Conservation (phyloP, 2,113 vertebrate species). For the Tricholaema leucomelas region DNA sequence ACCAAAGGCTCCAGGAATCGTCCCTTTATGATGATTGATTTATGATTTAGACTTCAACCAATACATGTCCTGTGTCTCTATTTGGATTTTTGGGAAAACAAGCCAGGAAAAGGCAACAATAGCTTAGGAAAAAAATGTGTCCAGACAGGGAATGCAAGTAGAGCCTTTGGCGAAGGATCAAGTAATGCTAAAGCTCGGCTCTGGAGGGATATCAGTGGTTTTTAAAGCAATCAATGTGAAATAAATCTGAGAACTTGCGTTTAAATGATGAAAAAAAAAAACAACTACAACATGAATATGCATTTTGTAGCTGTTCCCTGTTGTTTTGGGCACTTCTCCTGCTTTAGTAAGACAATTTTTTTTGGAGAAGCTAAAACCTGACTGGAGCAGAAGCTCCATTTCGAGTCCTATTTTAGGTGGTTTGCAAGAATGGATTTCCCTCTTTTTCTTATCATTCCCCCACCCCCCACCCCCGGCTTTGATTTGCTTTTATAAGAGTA, state of each 20-base stretch:
- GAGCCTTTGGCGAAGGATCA: slow-evolving; percentile 43
- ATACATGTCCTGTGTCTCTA: slow-evolving; percentile 38
- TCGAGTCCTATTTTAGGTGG: slow-evolving; percentile 37
- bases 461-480: too few relatives aligned
- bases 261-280: slow-evolving; percentile 56
- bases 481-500: slow-evolving; percentile 14
- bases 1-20: neutral
- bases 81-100: slow-evolving; percentile 59
- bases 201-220: slow-evolving; percentile 49
- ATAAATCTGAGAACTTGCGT: slow-evolving; percentile 51
- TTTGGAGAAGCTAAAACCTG: slow-evolving; percentile 39
- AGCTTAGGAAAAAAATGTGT: slow-evolving; percentile 49
- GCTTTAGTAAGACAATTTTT: neutral
- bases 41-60: slow-evolving; percentile 2
- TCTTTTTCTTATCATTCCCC: neutral
- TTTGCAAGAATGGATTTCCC: neutral
- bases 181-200: slow-evolving; percentile 26
- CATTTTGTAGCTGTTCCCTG: slow-evolving; percentile 39
- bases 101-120: slow-evolving; percentile 40
- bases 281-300: slow-evolving; percentile 57
- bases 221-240: slow-evolving; percentile 60
- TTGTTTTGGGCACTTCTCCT: slow-evolving; percentile 46
- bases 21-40: slow-evolving; percentile 3
- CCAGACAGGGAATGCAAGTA: slow-evolving; percentile 4
- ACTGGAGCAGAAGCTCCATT: neutral